phyloP scores from a whole-genome alignment of 2,797 vertebrate genomes.

The Sebastes baramenuke region DNA sequence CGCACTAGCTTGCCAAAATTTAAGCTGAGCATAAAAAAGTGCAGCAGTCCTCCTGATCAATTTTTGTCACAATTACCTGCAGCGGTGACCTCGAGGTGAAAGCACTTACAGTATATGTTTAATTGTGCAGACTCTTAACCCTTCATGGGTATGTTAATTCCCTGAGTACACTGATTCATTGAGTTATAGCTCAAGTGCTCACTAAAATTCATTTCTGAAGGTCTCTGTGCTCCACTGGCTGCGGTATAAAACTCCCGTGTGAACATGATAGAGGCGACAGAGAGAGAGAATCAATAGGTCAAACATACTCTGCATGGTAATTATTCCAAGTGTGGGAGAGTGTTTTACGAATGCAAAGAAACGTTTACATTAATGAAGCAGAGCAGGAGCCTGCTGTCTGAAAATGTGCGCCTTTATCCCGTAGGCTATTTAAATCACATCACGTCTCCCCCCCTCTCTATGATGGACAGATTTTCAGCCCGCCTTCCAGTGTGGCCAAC shows the following conservation, averaged over 20 bases:
- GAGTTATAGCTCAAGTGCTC: constrained; percentile 24
- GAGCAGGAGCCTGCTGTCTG: neutral
- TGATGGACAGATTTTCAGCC: neutral
- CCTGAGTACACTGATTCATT: neutral
- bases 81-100: neutral
- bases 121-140: neutral
- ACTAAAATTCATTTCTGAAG: constrained; percentile 12
- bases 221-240: constrained; percentile 7
- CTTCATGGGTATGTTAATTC: neutral
- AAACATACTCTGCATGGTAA: constrained; percentile 21
- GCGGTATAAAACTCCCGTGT: constrained; percentile 34
- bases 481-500: neutral
- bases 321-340: constrained; percentile 9
- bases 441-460: too few relatives aligned
- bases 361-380: neutral
- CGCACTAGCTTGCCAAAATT: neutral
- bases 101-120: neutral
- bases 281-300: constrained; percentile 17
- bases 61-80: neutral
- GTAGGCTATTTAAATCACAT: neutral
- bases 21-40: neutral
- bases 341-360: neutral
- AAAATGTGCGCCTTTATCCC: neutral
- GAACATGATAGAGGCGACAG: constrained; percentile 16
- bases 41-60: neutral